A percentile compares a stretch with the other conserved stretches of the same genome.
Conservation (phyloP, 2,797 vertebrate genomes). For the Xerus rutilus region DNA sequence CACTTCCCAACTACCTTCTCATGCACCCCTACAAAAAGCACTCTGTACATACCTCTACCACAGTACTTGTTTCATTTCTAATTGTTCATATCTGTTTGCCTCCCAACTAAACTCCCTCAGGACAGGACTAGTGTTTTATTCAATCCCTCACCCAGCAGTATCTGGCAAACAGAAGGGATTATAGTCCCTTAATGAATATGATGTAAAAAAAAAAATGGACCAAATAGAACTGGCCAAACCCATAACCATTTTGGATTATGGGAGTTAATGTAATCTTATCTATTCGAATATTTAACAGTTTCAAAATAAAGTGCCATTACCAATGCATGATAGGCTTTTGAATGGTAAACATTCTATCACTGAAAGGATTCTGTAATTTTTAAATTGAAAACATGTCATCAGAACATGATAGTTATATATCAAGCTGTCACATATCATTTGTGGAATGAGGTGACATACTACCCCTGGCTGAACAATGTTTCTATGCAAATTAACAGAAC, state of each 20-base stretch:
- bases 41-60: not conserved
- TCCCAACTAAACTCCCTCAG: not conserved
- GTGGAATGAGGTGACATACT: not conserved
- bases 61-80: slow-evolving; percentile 26
- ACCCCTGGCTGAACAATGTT: not conserved
- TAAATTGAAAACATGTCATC: slow-evolving; percentile 45
- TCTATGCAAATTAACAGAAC: slow-evolving; percentile 5
- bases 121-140: not conserved
- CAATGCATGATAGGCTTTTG: slow-evolving; percentile 16
- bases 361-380: slow-evolving; percentile 43
- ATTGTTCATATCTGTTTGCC: not conserved
- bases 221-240: slow-evolving; percentile 16
- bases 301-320: slow-evolving; percentile 36
- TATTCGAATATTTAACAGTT: slow-evolving; percentile 9
- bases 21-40: not conserved
- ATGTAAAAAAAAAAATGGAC: slow-evolving; percentile 46
- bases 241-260: slow-evolving; percentile 11
- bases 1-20: not conserved
- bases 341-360: slow-evolving; percentile 41
- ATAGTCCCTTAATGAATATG: slow-evolving; percentile 27
- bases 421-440: slow-evolving; percentile 8
- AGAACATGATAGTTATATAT: slow-evolving; percentile 15
- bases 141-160: not conserved
- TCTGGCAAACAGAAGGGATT: not conserved
- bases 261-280: slow-evolving; percentile 24